phyloP scores from a whole-genome alignment of 1,140 invertebrate genomes.

The Caenorhabditis latens region DNA sequence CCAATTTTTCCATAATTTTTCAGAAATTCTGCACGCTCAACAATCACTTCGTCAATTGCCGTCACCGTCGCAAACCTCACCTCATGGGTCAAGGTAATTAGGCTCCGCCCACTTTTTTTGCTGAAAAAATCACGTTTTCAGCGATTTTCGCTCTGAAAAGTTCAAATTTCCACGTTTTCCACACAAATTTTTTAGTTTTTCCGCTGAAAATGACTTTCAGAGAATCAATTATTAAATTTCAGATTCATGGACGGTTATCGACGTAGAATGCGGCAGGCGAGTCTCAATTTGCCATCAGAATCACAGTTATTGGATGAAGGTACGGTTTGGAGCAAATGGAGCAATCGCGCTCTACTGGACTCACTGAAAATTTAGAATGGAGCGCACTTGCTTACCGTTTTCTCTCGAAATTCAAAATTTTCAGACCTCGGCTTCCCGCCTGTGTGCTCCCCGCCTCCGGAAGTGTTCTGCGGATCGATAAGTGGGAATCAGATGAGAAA shows the following conservation, averaged over 20 bases:
- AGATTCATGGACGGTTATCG: slow-evolving; percentile 50
- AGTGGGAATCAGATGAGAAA: slow-evolving; percentile 34
- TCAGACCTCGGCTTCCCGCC: slow-evolving; percentile 58
- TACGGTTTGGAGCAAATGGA: neutral
- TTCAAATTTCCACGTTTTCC: neutral
- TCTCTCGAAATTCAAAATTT: neutral
- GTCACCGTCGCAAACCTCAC: slow-evolving; percentile 39
- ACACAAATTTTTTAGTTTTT: neutral
- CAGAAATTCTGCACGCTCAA: slow-evolving; percentile 18
- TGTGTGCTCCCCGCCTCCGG: slow-evolving; percentile 56
- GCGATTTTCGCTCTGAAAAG: neutral
- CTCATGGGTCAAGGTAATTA: slow-evolving; percentile 38
- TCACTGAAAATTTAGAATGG: too few species aligned
- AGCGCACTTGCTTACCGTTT: too few species aligned
- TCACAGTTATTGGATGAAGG: slow-evolving; percentile 24
- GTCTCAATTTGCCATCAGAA: slow-evolving; percentile 39
- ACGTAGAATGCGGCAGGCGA: slow-evolving; percentile 15
- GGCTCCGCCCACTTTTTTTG: too few species aligned
- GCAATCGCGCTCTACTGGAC: too few species aligned
- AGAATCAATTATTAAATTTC: too few species aligned
- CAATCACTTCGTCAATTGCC: slow-evolving; percentile 38
- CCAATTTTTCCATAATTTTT: neutral
- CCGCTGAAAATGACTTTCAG: too few species aligned
- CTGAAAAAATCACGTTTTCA: too few species aligned
- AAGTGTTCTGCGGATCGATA: slow-evolving; percentile 35